phyloP scores from a whole-genome alignment of 2,797 vertebrate species.

The Acanthurus leucopareius region DNA sequence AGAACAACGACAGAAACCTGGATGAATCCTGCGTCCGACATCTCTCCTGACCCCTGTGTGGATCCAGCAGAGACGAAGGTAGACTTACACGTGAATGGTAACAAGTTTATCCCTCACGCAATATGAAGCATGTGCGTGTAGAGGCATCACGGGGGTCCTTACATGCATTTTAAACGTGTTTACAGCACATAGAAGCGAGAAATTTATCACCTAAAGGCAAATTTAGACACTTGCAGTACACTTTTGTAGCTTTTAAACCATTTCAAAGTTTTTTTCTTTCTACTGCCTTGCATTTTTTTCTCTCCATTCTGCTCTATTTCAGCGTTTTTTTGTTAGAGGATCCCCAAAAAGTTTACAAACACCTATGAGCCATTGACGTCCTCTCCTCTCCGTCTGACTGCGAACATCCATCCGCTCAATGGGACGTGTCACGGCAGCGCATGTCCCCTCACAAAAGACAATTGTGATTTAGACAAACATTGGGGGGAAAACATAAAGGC shows the following conservation, averaged over 20 bases:
- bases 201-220: slow-evolving; percentile 52
- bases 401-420: slow-evolving; percentile 95
- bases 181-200: slow-evolving; percentile 39
- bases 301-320: not conserved
- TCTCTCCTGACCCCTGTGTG: slow-evolving; percentile 62
- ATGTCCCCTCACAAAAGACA: slow-evolving; percentile 94
- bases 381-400: slow-evolving; percentile 88
- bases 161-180: slow-evolving; percentile 37
- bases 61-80: slow-evolving; percentile 64
- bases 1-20: slow-evolving; percentile 39
- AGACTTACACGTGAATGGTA: slow-evolving; percentile 47
- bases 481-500: slow-evolving; percentile 94
- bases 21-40: slow-evolving; percentile 50
- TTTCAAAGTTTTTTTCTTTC: not conserved
- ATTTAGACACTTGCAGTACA: not conserved
- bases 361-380: slow-evolving; percentile 88
- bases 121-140: slow-evolving; percentile 19
- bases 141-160: slow-evolving; percentile 35
- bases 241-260: too few relatives aligned
- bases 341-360: slow-evolving; percentile 87
- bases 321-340: not conserved
- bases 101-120: slow-evolving; percentile 56
- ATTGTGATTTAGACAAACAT: slow-evolving; percentile 99
- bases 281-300: too few relatives aligned
- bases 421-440: slow-evolving; percentile 94